These are phyloP conservation scores for Ormyrus rosae DNA, from an alignment of 2,888 invertebrate species.

Conservation along the genomic window DNA sequence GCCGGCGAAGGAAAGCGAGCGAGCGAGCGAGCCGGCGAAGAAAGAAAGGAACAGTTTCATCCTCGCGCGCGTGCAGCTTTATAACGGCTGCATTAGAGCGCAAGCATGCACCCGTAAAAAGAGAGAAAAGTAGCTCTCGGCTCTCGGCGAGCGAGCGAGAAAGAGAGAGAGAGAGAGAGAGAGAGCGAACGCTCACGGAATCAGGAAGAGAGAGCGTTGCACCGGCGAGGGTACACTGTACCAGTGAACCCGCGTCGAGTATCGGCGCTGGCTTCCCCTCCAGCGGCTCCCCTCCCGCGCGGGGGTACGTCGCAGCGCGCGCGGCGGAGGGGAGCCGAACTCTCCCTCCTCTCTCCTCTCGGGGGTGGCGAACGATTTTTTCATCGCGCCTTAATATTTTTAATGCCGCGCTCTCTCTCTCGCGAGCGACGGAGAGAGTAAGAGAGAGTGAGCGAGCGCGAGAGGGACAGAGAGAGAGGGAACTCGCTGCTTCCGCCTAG, in stretches of 20 bases:
- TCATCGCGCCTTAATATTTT: neutral
- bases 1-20: neutral
- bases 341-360: neutral
- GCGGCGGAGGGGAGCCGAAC: neutral
- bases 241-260: constrained; percentile 72
- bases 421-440: neutral
- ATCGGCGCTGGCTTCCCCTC: constrained; percentile 54
- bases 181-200: constrained; percentile 18
- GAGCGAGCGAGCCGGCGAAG: too few relatives aligned
- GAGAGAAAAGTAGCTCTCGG: constrained; percentile 28
- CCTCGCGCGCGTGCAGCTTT: constrained; percentile 31
- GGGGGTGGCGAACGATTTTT: neutral
- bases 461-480: constrained; percentile 27
- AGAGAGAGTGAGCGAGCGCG: constrained; percentile 25
- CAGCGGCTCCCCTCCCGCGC: constrained; percentile 22
- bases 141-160: neutral
- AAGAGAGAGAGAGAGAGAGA: constrained; percentile 24
- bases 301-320: constrained; percentile 37
- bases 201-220: constrained; percentile 73
- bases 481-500: constrained; percentile 21
- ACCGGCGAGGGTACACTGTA: constrained; percentile 73
- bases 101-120: constrained; percentile 44
- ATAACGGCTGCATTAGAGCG: constrained; percentile 46
- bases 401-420: neutral
- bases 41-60: constrained; percentile 16